phyloP scores from a whole-genome alignment of 2,888 invertebrate genomes.

The Tenthredo notha region DNA sequence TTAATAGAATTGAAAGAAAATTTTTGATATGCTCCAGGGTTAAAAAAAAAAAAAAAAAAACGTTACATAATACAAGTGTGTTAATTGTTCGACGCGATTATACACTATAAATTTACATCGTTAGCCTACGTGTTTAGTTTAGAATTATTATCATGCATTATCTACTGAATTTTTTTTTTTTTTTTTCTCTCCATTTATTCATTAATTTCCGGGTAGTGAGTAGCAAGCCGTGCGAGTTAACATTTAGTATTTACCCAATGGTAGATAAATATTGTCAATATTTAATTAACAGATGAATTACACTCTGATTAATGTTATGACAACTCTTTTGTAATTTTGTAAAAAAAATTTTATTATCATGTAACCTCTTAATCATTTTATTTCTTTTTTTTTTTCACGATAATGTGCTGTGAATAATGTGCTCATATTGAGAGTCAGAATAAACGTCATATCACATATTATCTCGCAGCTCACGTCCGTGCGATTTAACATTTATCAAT shows the following conservation, averaged over 20 bases:
- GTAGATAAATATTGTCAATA: neutral
- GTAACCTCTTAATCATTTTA: neutral
- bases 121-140: neutral
- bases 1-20: neutral
- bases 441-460: neutral
- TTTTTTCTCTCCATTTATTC: neutral
- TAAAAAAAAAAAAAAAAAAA: neutral
- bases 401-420: neutral
- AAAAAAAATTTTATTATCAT: constrained; percentile 14
- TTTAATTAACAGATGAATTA: neutral
- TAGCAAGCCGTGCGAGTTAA: neutral
- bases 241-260: neutral
- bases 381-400: neutral
- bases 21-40: neutral
- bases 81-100: neutral
- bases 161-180: neutral
- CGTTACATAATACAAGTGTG: neutral
- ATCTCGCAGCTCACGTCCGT: neutral
- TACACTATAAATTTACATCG: neutral
- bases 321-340: neutral
- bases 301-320: constrained; percentile 8
- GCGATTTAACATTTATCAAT: neutral
- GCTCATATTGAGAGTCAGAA: neutral
- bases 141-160: neutral
- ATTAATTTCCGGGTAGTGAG: neutral